Conservation (phyloP, 2,797 vertebrate species). For the Gorsachius magnificus region DNA sequence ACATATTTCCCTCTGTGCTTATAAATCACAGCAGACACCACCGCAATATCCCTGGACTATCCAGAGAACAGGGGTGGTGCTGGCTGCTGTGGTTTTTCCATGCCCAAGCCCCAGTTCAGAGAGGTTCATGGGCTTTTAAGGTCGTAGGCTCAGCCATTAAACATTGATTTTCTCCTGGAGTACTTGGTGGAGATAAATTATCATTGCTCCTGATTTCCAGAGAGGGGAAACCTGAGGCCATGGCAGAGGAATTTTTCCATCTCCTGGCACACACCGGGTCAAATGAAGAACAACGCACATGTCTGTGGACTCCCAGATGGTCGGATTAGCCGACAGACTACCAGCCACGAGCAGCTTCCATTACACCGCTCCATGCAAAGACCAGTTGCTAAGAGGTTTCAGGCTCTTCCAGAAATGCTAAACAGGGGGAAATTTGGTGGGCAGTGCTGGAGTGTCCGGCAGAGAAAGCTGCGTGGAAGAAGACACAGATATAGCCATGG, state of each 20-base stretch:
- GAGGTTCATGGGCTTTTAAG: neutral
- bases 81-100: neutral
- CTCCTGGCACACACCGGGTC: neutral
- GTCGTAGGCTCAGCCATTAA: neutral
- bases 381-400: neutral
- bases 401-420: neutral
- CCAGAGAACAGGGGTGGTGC: fast-evolving
- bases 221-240: neutral
- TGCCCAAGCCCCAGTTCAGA: neutral
- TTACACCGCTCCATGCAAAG: neutral
- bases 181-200: neutral
- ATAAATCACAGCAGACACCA: neutral
- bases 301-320: fast-evolving
- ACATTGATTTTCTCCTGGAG: neutral
- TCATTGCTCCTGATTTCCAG: neutral
- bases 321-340: fast-evolving
- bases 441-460: neutral
- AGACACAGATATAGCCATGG: fast-evolving
- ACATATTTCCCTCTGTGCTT: neutral
- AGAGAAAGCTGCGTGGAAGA: fast-evolving
- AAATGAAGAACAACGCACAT: fast-evolving
- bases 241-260: neutral
- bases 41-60: neutral
- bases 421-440: fast-evolving
- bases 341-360: neutral